Evolutionary conservation across 2,888 invertebrate genomes (phyloP).

Genomic region (Hirtodrosophila alboralis): DNA sequence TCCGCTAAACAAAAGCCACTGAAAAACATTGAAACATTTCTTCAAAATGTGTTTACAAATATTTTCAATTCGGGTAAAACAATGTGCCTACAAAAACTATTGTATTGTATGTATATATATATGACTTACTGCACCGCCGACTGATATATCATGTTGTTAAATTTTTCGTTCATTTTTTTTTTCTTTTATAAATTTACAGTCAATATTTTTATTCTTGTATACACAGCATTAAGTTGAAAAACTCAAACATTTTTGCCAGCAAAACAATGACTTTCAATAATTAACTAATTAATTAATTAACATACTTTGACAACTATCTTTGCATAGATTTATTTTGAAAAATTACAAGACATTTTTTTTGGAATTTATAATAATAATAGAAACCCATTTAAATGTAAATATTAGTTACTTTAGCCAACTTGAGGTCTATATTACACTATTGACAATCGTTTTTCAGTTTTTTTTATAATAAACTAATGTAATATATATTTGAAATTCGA

Average conservation of each 20-base stretch:
- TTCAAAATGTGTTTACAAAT: slow-evolving; percentile 82
- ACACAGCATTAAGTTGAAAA: background rate
- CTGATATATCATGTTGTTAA: slow-evolving; percentile 24
- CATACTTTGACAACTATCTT: too few relatives aligned
- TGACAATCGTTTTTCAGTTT: too few relatives aligned
- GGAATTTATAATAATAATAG: too few relatives aligned
- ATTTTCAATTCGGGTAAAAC: slow-evolving; percentile 67
- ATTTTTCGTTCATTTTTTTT: slow-evolving; percentile 4
- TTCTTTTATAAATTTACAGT: slow-evolving; percentile 8
- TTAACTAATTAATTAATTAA: background rate
- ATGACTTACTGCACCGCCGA: slow-evolving; percentile 43
- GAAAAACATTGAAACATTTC: slow-evolving; percentile 69
- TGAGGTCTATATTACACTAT: too few relatives aligned
- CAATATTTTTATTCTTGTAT: slow-evolving; percentile 4
- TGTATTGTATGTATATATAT: slow-evolving; percentile 23
- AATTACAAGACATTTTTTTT: too few relatives aligned
- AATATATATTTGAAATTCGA: too few relatives aligned
- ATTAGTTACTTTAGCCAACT: too few relatives aligned
- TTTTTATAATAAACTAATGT: too few relatives aligned
- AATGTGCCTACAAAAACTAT: slow-evolving; percentile 40
- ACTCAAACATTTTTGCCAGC: background rate
- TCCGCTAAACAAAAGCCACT: slow-evolving; percentile 49
- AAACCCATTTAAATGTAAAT: too few relatives aligned
- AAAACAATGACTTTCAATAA: background rate
- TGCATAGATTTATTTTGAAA: too few relatives aligned